A percentile compares a stretch with the other conserved stretches of the same genome.
These are phyloP conservation scores for Chamaetylas fuelleborni DNA, from an alignment of 2,113 vertebrate genomes.

Conservation along the genomic window DNA sequence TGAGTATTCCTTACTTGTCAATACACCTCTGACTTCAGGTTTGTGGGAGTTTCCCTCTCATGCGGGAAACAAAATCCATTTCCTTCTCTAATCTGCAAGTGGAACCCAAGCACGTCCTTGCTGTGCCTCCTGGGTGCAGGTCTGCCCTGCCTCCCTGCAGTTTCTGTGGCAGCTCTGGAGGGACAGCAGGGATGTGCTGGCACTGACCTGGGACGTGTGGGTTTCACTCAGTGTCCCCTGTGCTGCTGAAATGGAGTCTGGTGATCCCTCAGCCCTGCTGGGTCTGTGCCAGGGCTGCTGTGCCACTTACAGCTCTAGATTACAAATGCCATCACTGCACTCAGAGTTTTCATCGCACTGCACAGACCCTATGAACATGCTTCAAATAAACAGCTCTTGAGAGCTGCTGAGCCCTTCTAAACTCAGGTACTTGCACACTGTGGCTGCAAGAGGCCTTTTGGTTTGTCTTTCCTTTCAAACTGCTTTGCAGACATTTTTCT, in stretches of 20 bases:
- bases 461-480: not conserved
- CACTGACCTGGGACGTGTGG: accelerated
- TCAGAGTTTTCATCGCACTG: accelerated
- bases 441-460: not conserved
- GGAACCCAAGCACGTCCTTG: accelerated
- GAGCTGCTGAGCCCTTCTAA: not conserved
- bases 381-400: not conserved
- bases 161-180: not conserved
- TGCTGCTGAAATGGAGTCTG: not conserved
- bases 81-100: not conserved
- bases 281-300: not conserved
- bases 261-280: not conserved
- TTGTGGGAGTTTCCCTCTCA: not conserved
- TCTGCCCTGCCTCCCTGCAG: not conserved
- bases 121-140: accelerated
- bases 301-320: not conserved
- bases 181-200: not conserved
- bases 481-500: not conserved
- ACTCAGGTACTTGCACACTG: not conserved
- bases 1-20: not conserved
- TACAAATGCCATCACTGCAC: accelerated
- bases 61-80: not conserved
- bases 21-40: not conserved
- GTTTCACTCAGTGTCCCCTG: accelerated
- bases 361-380: accelerated